These are phyloP conservation scores for Ctena decussata DNA, from an alignment of 2,888 invertebrate species.

Conservation along the genomic window DNA sequence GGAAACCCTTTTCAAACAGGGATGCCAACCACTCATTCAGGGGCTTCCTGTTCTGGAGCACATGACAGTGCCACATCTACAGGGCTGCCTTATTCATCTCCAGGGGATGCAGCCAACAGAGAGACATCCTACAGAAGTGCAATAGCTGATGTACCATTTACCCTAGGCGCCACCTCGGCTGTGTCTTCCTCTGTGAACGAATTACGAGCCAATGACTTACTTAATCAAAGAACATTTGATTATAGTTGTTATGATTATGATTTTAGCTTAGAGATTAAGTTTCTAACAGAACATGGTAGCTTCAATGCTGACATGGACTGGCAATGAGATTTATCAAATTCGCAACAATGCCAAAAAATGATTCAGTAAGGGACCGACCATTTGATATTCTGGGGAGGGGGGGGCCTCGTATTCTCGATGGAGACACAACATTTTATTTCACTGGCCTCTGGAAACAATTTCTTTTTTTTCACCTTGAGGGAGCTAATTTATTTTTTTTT, in stretches of 20 bases:
- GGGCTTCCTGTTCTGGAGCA: conserved; percentile 8
- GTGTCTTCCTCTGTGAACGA: not conserved
- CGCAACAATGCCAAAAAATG: no score
- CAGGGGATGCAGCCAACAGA: not conserved
- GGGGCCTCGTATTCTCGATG: no score
- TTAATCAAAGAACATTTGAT: conserved; percentile 44
- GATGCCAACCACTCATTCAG: conserved; percentile 17
- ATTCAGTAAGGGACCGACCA: no score
- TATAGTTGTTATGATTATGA: conserved; percentile 50
- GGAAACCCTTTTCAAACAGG: conserved; percentile 30
- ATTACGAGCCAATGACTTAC: not conserved
- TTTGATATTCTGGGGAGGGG: no score
- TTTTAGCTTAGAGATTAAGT: conserved; percentile 46
- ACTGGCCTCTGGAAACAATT: no score
- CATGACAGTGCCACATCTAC: conserved; percentile 23
- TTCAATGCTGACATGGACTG: not conserved
- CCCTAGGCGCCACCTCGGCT: not conserved
- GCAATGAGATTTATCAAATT: not conserved
- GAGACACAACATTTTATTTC: no score
- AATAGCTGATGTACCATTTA: conserved; percentile 45
- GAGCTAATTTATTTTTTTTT: no score
- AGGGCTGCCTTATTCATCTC: conserved; percentile 6
- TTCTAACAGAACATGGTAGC: conserved; percentile 35
- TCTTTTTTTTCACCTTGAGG: no score
- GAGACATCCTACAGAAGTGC: conserved; percentile 24